Evolutionary conservation across 2,113 vertebrate species (phyloP).

Genomic region (Tautogolabrus adspersus): DNA sequence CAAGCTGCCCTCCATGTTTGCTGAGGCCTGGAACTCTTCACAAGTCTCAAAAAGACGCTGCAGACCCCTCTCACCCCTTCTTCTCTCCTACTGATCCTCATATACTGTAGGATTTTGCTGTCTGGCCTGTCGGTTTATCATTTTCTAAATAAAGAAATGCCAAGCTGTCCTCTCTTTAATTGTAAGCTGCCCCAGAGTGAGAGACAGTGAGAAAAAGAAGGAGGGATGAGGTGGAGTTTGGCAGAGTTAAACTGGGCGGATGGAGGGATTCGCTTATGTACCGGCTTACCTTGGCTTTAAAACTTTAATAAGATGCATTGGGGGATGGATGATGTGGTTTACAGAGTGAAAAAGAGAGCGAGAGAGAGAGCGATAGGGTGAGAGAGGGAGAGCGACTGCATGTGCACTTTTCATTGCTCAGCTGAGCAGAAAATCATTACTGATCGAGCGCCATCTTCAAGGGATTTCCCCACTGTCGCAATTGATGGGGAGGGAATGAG

Average conservation of each 20-base stretch:
- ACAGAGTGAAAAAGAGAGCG: slow-evolving; percentile 16
- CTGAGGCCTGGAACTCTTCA: slow-evolving; percentile 1
- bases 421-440: slow-evolving; percentile 81
- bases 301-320: slow-evolving; percentile 75
- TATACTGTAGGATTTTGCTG: not conserved
- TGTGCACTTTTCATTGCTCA: slow-evolving; percentile 70
- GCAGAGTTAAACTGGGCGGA: slow-evolving; percentile 20
- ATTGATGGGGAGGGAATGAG: slow-evolving; percentile 31
- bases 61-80: not conserved
- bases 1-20: slow-evolving; percentile 3
- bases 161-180: slow-evolving; percentile 36
- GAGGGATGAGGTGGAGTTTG: slow-evolving; percentile 4
- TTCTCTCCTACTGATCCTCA: not conserved
- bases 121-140: slow-evolving; percentile 13
- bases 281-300: slow-evolving; percentile 71
- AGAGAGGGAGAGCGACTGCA: slow-evolving; percentile 51
- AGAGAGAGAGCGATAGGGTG: slow-evolving; percentile 12
- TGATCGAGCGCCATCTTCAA: slow-evolving; percentile 76
- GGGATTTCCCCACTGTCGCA: slow-evolving; percentile 72
- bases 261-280: slow-evolving; percentile 53
- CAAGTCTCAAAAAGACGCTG: not conserved
- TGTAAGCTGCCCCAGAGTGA: slow-evolving; percentile 33
- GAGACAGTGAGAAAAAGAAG: slow-evolving; percentile 7
- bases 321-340: slow-evolving; percentile 68
- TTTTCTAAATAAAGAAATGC: slow-evolving; percentile 42